These are phyloP conservation scores for Talpa occidentalis DNA, from an alignment of 2,113 vertebrate genomes.

Conservation along the genomic window DNA sequence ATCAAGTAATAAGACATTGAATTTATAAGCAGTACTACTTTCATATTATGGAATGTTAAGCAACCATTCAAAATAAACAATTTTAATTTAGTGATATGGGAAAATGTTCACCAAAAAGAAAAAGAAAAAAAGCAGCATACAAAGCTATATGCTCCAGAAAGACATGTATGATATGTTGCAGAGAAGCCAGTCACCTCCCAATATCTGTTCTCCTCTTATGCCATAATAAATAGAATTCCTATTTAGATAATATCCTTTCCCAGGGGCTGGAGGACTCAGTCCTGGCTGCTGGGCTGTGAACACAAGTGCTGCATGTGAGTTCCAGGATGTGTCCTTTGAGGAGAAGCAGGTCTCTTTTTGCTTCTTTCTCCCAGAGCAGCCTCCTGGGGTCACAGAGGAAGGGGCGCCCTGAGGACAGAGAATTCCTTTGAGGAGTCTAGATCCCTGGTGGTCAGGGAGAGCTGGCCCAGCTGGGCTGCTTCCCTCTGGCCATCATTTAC, in stretches of 20 bases:
- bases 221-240: background rate
- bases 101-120: background rate
- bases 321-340: background rate
- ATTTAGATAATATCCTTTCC: background rate
- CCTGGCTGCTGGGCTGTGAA: background rate
- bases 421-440: background rate
- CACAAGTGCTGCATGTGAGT: background rate
- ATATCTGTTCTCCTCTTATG: background rate
- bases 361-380: background rate
- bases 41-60: background rate
- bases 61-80: background rate
- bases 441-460: background rate
- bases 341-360: background rate
- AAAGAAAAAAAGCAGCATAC: background rate
- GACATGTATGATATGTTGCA: background rate
- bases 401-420: background rate
- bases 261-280: background rate
- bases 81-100: background rate
- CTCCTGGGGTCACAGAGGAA: fast-evolving
- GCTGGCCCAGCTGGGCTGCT: background rate
- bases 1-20: background rate
- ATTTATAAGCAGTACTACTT: background rate
- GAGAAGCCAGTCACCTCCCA: background rate
- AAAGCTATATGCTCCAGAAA: background rate
- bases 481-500: background rate